Base-by-base conservation (phyloP, 2,888 invertebrate species). In the Trichogramma dendrolimi region DNA sequence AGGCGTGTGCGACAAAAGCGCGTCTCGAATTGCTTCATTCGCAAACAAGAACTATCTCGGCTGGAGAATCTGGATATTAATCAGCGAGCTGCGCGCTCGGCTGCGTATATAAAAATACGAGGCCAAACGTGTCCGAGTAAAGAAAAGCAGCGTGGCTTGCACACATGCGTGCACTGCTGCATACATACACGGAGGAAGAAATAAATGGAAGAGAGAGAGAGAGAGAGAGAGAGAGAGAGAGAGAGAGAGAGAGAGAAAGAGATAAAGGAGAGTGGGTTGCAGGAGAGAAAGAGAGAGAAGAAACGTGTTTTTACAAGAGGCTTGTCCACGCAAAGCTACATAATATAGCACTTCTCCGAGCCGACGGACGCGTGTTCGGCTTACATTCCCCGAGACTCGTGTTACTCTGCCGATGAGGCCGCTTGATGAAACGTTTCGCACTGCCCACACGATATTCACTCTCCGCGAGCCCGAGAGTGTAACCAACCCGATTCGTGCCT, bases 1-100 rank as follows among this genome's bases (percentile, higher is more conserved):
- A 67, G 57, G 68, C 70, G 67, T 68, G 70, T 60, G 57, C 65
- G 69, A 62, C 69, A 71, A 75, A 73, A 75, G 72, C 69, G 72
- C 71, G 72, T 71, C 72, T 73, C 68, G 71, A 76, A 76, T 74
- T 74, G 75, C 76, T 77, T 76, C 75, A 75, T 77, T 73, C 27
- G 27, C 73, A 70, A 73, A 72, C 73, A 72, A 72, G 75, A 74
- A 73, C 71, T 70, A 73, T 73, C 71, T 73, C 68, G 68, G 64
- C 67, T 66, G 68, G 72, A 67, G 72, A 71, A 75, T 75, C 75
- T 73, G 71, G 74, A 71, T 73, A 77, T 76, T 75, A 72, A 76
- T 76, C 74, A 71, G 71, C 62, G 66, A 61, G 60, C 64, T 62
- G 58, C 65, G 68, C 64, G 64, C 27, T 27, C 47, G 61, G 58